phyloP scores from a whole-genome alignment of 2,797 vertebrate species.

The Pampus argenteus region DNA sequence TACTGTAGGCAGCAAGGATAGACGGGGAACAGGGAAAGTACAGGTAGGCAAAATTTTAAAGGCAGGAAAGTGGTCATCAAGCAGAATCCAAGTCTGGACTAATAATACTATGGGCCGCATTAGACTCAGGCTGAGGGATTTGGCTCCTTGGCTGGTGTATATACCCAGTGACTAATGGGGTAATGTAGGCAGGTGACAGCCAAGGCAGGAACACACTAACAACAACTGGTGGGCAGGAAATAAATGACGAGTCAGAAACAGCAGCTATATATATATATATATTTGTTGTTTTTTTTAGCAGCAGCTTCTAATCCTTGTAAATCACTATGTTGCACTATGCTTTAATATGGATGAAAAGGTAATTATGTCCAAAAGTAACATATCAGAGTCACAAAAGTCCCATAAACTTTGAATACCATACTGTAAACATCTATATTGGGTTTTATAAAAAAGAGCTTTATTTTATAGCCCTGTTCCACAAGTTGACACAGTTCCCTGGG shows the following conservation, averaged over 20 bases:
- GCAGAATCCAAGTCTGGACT: not conserved
- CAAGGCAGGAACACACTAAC: conserved; percentile 10
- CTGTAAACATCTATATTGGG: not conserved
- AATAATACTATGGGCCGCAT: not conserved
- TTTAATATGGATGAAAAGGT: not conserved
- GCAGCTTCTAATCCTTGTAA: no score
- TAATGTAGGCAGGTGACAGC: not conserved
- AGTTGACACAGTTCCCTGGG: no score
- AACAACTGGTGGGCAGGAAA: not conserved
- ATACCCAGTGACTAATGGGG: not conserved
- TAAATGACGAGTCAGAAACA: not conserved
- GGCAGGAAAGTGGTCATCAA: conserved; percentile 4
- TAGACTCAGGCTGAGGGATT: not conserved
- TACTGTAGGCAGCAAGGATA: not conserved
- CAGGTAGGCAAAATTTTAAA: not conserved
- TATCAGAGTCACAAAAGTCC: no score
- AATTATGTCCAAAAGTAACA: not conserved
- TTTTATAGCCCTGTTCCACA: no score
- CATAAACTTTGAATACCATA: not conserved
- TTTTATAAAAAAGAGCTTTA: not conserved
- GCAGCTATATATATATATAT: no score
- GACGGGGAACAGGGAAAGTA: not conserved
- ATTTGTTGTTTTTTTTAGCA: no score
- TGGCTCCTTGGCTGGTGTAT: not conserved
- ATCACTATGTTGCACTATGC: not conserved